Evolutionary conservation across 2,888 invertebrate species (phyloP).

Genomic region (Phaedon cochleariae): DNA sequence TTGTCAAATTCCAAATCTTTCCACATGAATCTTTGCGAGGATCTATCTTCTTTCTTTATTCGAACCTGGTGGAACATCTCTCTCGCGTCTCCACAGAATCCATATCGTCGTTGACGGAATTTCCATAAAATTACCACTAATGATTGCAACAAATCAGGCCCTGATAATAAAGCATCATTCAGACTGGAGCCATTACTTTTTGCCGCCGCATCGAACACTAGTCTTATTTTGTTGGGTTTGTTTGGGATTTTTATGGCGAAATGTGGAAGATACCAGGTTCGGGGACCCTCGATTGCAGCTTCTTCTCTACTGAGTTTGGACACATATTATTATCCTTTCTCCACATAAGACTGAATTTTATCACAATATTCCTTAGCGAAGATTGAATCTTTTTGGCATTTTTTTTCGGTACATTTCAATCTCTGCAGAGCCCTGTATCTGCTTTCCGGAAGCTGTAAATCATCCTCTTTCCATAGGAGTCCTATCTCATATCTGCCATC

Average conservation of each 20-base stretch:
- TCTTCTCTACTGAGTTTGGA: not conserved
- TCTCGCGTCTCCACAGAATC: not conserved
- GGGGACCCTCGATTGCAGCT: not conserved
- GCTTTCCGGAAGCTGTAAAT: no score
- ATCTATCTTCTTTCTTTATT: not conserved
- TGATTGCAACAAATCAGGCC: constrained; percentile 7
- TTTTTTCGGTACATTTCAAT: not conserved
- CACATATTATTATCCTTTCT: constrained; percentile 10
- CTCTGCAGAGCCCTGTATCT: no score
- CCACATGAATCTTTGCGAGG: not conserved
- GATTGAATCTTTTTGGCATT: not conserved
- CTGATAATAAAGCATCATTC: not conserved
- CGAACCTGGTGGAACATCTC: constrained; percentile 13
- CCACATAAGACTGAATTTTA: not conserved
- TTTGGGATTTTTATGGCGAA: constrained; percentile 2
- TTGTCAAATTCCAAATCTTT: not conserved
- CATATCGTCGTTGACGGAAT: not conserved
- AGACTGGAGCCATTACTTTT: not conserved
- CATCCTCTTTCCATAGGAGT: not conserved
- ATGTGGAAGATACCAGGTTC: constrained; percentile 6
- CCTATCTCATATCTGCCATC: not conserved
- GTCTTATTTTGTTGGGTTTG: no score
- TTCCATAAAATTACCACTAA: not conserved
- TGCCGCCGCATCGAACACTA: no score
- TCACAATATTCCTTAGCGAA: not conserved